Evolutionary conservation across 2,888 invertebrate species (phyloP).

Genomic region (Chymomyza caudatula): DNA sequence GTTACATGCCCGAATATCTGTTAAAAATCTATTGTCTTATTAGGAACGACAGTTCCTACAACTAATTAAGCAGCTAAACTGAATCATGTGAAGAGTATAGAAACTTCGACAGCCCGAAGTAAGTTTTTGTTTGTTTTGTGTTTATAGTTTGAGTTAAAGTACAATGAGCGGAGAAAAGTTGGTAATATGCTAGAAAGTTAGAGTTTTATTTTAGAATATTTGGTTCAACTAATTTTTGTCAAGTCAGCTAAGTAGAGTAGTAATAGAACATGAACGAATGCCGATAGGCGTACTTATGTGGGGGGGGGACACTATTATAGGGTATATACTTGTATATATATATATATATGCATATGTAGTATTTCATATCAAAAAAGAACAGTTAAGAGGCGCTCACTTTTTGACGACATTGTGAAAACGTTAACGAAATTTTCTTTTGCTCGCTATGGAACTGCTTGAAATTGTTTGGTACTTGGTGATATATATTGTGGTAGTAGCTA

Average conservation of each 20-base stretch:
- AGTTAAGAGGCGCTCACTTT: constrained; percentile 51
- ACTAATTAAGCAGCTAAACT: too few relatives aligned
- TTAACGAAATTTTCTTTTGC: not conserved
- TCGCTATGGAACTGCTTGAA: too few relatives aligned
- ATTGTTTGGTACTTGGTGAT: constrained; percentile 3
- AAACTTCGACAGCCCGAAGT: not conserved
- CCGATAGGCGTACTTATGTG: not conserved
- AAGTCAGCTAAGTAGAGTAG: not conserved
- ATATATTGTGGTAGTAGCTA: constrained; percentile 4
- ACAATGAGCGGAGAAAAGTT: not conserved
- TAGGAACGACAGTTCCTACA: too few relatives aligned
- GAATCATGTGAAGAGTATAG: not conserved
- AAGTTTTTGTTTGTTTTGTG: not conserved
- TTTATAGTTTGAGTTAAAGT: not conserved
- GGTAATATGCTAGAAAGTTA: not conserved
- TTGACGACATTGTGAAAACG: constrained; percentile 57
- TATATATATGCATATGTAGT: constrained; percentile 9
- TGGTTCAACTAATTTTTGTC: not conserved
- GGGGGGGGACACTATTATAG: not conserved
- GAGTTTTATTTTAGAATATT: not conserved
- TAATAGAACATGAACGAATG: not conserved
- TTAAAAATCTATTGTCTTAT: too few relatives aligned
- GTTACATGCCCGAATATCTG: too few relatives aligned
- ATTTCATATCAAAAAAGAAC: constrained; percentile 1
- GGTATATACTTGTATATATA: constrained; percentile 7